Evolutionary conservation across 2,888 invertebrate genomes (phyloP).

Genomic region (Cheilosia vulpina): DNA sequence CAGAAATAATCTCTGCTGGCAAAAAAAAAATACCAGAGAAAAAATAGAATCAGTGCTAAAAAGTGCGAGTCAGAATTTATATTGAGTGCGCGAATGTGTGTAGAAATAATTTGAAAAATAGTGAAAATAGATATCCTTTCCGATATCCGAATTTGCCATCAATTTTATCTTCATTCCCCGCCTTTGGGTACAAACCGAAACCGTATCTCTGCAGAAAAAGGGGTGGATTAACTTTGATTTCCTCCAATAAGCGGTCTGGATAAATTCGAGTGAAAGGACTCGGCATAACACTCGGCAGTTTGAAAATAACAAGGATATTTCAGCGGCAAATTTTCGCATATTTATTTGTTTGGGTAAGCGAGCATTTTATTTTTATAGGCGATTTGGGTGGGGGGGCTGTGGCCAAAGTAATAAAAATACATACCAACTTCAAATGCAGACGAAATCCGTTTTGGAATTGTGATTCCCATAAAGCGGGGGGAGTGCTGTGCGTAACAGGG

Average conservation of each 20-base stretch:
- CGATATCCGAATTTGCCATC: constrained; percentile 43
- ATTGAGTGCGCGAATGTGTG: constrained; percentile 32
- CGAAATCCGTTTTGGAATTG: constrained; percentile 6
- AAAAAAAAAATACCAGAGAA: constrained; percentile 25
- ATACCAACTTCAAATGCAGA: constrained; percentile 5
- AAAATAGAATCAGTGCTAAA: constrained; percentile 39
- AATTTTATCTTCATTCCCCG: constrained; percentile 22
- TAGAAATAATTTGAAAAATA: constrained; percentile 17
- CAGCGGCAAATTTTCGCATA: constrained; percentile 57
- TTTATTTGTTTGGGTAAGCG: constrained; percentile 71
- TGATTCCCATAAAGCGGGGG: not conserved
- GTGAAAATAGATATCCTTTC: constrained; percentile 46
- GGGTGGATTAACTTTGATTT: constrained; percentile 49
- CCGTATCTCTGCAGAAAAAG: constrained; percentile 24
- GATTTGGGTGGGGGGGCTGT: not conserved
- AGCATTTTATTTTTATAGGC: constrained; percentile 36
- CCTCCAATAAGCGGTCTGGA: constrained; percentile 8
- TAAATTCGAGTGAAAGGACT: constrained; percentile 23
- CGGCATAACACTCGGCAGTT: not conserved
- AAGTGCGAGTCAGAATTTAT: not conserved
- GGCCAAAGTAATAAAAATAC: constrained; percentile 24
- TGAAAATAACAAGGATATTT: constrained; percentile 53
- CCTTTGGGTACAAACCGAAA: constrained; percentile 6
- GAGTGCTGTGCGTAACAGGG: constrained; percentile 14
- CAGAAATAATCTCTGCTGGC: not conserved